Conservation (phyloP, 1,140 invertebrate species). For the Cydia strobilella region DNA sequence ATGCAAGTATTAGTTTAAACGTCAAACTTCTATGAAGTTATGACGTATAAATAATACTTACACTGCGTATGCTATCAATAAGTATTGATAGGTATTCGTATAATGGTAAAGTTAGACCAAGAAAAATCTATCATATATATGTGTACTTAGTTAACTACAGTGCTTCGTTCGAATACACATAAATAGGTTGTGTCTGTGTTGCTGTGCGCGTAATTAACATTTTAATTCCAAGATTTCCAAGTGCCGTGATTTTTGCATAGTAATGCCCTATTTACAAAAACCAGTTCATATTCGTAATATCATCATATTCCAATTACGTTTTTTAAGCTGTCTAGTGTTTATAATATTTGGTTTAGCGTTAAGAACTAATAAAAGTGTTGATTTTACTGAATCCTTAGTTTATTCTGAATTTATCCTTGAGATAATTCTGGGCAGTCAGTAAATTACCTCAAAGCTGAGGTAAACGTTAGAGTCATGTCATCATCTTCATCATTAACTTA, state of each 20-base stretch:
- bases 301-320: neutral
- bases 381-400: conserved; percentile 2
- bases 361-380: conserved; percentile 12
- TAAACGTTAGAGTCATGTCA: neutral
- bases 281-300: neutral
- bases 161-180: neutral
- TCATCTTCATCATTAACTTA: too few species aligned
- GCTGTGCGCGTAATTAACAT: neutral
- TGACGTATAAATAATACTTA: too few species aligned
- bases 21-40: too few species aligned
- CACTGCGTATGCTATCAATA: too few species aligned
- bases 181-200: neutral
- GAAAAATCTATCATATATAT: too few species aligned
- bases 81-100: too few species aligned
- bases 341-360: neutral
- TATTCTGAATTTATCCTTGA: conserved; percentile 15
- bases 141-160: too few species aligned
- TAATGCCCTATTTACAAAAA: neutral
- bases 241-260: neutral
- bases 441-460: neutral
- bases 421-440: neutral
- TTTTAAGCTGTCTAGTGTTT: neutral
- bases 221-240: neutral
- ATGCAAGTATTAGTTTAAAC: too few species aligned
- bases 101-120: too few species aligned